phyloP scores from a whole-genome alignment of 1,140 invertebrate genomes.

The Pogonomyrmex californicus region DNA sequence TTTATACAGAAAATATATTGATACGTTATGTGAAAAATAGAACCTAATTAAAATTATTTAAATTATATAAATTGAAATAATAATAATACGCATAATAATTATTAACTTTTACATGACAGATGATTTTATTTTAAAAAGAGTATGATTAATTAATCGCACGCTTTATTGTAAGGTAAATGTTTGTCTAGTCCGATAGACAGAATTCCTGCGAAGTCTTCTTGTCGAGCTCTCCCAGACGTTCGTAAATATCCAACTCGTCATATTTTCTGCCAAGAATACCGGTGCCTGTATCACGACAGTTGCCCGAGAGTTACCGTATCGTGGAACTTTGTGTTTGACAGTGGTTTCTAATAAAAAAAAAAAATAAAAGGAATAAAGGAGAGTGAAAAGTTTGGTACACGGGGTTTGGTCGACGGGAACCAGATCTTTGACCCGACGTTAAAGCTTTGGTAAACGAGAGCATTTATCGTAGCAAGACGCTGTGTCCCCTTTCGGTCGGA shows the following conservation, averaged over 20 bases:
- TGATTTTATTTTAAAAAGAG: neutral
- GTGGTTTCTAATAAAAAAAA: neutral
- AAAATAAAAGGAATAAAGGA: slow-evolving; percentile 51
- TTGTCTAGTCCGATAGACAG: neutral
- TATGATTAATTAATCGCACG: neutral
- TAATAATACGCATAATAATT: neutral
- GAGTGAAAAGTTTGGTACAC: slow-evolving; percentile 53
- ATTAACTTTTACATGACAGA: neutral
- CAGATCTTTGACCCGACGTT: slow-evolving; percentile 57
- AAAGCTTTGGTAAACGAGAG: slow-evolving; percentile 58
- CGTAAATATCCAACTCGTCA: slow-evolving; percentile 41
- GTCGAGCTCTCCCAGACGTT: neutral
- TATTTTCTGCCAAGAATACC: slow-evolving; percentile 30
- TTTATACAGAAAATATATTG: neutral
- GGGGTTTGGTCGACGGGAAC: slow-evolving; percentile 19
- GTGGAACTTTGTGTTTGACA: slow-evolving; percentile 57
- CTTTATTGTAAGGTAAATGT: neutral
- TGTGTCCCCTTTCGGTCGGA: slow-evolving; percentile 23
- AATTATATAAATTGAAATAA: neutral
- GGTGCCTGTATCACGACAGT: neutral
- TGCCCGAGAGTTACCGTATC: slow-evolving; percentile 45
- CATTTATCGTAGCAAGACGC: slow-evolving; percentile 60
- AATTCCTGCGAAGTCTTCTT: slow-evolving; percentile 4
- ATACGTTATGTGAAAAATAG: neutral
- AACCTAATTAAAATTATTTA: neutral